Conservation (phyloP, 2,113 vertebrate species). For the Pedionomus torquatus region DNA sequence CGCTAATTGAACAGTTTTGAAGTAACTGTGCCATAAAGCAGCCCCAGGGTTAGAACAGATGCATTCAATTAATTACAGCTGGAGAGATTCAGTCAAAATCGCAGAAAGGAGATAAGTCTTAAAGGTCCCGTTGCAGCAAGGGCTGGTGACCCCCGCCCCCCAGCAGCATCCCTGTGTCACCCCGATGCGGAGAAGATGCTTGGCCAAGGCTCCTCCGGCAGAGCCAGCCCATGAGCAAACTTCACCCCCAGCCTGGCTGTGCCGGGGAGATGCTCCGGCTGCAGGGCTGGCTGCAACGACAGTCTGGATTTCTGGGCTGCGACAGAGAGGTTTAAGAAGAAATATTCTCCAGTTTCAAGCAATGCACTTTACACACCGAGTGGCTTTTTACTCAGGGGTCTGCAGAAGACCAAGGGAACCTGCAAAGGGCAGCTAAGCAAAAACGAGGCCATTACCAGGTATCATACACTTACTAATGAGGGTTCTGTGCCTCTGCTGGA, state of each 20-base stretch:
- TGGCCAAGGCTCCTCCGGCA: not conserved
- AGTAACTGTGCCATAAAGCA: constrained; percentile 89
- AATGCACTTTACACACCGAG: not conserved
- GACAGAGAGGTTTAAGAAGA: not conserved
- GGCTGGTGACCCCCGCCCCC: not conserved
- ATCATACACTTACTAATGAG: fast-evolving
- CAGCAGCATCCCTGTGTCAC: not conserved
- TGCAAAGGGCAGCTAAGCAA: not conserved
- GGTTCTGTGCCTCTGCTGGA: not conserved
- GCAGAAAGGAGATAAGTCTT: not conserved
- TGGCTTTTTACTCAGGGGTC: not conserved
- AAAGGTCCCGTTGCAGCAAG: not conserved
- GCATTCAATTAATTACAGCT: constrained; percentile 88
- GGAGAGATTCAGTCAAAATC: constrained; percentile 65
- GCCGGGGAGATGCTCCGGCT: not conserved
- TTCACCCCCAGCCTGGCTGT: not conserved
- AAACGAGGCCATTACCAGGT: not conserved
- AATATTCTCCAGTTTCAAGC: not conserved
- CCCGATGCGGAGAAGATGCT: fast-evolving
- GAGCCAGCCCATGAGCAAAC: not conserved
- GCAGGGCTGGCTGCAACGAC: not conserved
- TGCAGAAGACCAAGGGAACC: not conserved
- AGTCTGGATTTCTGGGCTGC: not conserved
- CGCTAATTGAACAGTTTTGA: constrained; percentile 91
- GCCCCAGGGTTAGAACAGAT: constrained; percentile 86